Evolutionary conservation across 2,888 invertebrate species (phyloP), one percentile per base, ranked within the genome.

Genomic region (Cremastobaeus sp.): DNA sequence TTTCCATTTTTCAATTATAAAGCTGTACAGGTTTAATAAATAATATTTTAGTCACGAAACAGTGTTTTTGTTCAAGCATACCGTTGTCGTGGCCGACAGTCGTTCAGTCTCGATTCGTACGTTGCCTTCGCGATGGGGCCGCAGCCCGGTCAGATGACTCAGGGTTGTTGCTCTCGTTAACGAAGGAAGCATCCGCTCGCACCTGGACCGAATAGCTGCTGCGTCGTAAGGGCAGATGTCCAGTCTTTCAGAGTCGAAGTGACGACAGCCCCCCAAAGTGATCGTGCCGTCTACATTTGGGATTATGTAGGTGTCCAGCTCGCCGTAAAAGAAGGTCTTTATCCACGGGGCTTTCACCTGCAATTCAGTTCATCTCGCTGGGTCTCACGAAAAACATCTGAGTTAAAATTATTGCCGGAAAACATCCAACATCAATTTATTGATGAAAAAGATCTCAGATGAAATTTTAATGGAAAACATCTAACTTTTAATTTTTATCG

Each of bases 291-390:
- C 91, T 72, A 92, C 90, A 0, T 92, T 93, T 3, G 97, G 96
- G 62, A 97, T 91, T 1, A 97, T 91, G 84, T 97, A 97, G 0
- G 96, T 93, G 79, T 96, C 95, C 68, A 92, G 91, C 82, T 96
- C 96, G 0, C 92, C 94, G 83, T 95, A 97, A 83, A 94, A 94
- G 55, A 95, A 96, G 5, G 92, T 93, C 88, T 96, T 96, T 41
- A 97, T 89, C 96, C 96, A 97, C 0, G 96, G 96, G 0, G 96
- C 97, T 60, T 91, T 90, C 0, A 93, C 91, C 92, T 93, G n/a
- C n/a, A n/a, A n/a, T n/a, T n/a, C n/a, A n/a, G n/a, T n/a, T n/a
- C n/a, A n/a, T n/a, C n/a, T n/a, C n/a, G n/a, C n/a, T n/a, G n/a
- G n/a, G n/a, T n/a, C n/a, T n/a, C n/a, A n/a, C n/a, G n/a, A n/a